These are phyloP conservation scores for Tringa solitaria DNA, from an alignment of 2,113 vertebrate species.

Conservation along the genomic window DNA sequence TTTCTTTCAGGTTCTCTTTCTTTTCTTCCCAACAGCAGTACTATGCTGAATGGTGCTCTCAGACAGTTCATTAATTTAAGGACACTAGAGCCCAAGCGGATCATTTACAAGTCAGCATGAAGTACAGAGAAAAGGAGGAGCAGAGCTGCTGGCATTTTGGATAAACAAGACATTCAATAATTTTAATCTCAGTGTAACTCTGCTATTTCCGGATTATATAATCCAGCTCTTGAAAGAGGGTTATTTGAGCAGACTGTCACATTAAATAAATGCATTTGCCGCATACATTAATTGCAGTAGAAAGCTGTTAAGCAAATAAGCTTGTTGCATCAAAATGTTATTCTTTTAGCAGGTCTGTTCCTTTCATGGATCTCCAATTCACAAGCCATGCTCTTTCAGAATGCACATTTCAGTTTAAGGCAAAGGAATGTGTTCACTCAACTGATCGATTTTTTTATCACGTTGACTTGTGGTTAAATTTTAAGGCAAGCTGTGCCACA, in stretches of 20 bases:
- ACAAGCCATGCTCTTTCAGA: not conserved
- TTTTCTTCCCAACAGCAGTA: not conserved
- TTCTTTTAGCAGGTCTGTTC: constrained; percentile 64
- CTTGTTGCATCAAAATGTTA: constrained; percentile 46
- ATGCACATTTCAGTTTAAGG: constrained; percentile 36
- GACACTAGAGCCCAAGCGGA: not conserved
- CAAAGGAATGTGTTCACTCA: constrained; percentile 22
- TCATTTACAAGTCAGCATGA: not conserved
- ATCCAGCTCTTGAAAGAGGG: constrained; percentile 9
- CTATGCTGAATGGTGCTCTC: not conserved
- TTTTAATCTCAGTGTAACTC: constrained; percentile 31
- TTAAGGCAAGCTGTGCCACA: not conserved
- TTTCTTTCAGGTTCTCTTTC: not conserved
- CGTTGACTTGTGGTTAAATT: not conserved
- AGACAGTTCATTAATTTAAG: not conserved
- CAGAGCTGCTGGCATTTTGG: not conserved
- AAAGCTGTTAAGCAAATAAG: constrained; percentile 67
- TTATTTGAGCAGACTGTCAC: constrained; percentile 43
- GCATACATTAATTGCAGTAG: constrained; percentile 17
- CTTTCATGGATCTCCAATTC: not conserved
- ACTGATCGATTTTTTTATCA: constrained; percentile 36
- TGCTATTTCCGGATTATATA: constrained; percentile 42
- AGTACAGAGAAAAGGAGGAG: not conserved
- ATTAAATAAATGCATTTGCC: not conserved
- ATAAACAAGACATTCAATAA: not conserved